Base-by-base conservation (phyloP, 2,888 invertebrate species). In the Campoplex nolae region DNA sequence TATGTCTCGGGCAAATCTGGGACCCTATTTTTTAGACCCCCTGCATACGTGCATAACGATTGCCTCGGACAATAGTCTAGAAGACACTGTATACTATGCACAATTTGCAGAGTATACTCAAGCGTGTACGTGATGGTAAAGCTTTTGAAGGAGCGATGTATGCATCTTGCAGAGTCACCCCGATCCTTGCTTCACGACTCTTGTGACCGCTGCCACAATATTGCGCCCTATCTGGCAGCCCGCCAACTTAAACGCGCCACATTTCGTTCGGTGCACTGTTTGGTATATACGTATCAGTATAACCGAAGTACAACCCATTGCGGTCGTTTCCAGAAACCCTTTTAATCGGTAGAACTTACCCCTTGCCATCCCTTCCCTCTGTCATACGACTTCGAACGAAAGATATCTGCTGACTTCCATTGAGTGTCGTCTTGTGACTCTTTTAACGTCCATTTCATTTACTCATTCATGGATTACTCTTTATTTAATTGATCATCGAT, bases 131-230 rank as follows among this genome's bases (percentile, higher is more conserved):
- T 68, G 68, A 48, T 62, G 54, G 74, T 58, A 84, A 75, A 79
- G 51, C 65, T 54, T 79, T 7, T 28, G 62, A 62, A 73, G 51
- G 35, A 78, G 62, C 73, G 67, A 78, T 62, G 77, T 85, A 51
- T 78, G 78, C 62, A 42, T 78, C 74, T 78, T 75, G 74, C 62
- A 18, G 73, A 68, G 51, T 82, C 85, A 58, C 48, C 76, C 51
- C 48, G 28, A 65, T 73, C 16, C 38, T 38, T 45, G 76, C 51
- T 77, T 23, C 48, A 48, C 51, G 82, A 83, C 68, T 83, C 78
- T 68, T 45, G 68, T 74, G 85, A 48, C 74, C 70, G 58, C 81
- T 58, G 73, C 82, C 68, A 79, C 82, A 85, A 85, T 85, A 85
- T 85, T 85, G 85, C 78, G 78, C 74, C 74, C 71, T 68, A 74